Percentiles rank a stretch among this genome's conserved stretches.
phyloP scores from a whole-genome alignment of 2,888 invertebrate genomes.

The Mythimna loreyi region DNA sequence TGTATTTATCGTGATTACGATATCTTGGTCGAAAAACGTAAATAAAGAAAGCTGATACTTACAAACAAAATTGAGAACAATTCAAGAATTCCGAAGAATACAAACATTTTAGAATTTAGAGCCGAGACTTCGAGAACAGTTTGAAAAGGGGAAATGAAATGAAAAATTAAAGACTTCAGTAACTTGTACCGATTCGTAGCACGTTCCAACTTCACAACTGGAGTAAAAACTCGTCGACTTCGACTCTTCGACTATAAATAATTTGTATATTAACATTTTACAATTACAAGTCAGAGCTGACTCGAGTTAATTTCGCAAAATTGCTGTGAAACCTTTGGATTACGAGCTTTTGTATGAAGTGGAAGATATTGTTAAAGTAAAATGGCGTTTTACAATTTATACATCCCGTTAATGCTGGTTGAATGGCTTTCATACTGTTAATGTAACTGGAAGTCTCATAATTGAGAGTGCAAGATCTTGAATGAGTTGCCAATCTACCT shows the following conservation, averaged over 20 bases:
- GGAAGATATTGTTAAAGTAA: conserved; percentile 34
- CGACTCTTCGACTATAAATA: conserved; percentile 46
- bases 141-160: conserved; percentile 52
- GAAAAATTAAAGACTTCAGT: conserved; percentile 56
- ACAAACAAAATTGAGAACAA: conserved; percentile 32
- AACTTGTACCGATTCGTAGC: conserved; percentile 45
- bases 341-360: conserved; percentile 38
- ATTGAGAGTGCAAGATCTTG: conserved; percentile 15
- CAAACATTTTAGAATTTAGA: conserved; percentile 25
- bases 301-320: conserved; percentile 47
- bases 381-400: conserved; percentile 32
- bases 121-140: conserved; percentile 26
- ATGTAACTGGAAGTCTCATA: conserved; percentile 24
- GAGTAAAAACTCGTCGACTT: conserved; percentile 27
- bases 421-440: conserved; percentile 32
- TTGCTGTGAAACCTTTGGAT: conserved; percentile 30
- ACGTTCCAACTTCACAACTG: conserved; percentile 41
- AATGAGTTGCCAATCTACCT: conserved; percentile 16
- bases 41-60: conserved; percentile 5
- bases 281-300: conserved; percentile 39
- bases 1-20: conserved; percentile 15
- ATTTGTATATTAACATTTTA: conserved; percentile 55
- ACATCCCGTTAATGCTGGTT: conserved; percentile 30
- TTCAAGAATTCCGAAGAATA: conserved; percentile 27
- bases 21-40: conserved; percentile 10